Base-by-base conservation (phyloP, 2,797 vertebrate genomes). In the Psittacula echo region DNA sequence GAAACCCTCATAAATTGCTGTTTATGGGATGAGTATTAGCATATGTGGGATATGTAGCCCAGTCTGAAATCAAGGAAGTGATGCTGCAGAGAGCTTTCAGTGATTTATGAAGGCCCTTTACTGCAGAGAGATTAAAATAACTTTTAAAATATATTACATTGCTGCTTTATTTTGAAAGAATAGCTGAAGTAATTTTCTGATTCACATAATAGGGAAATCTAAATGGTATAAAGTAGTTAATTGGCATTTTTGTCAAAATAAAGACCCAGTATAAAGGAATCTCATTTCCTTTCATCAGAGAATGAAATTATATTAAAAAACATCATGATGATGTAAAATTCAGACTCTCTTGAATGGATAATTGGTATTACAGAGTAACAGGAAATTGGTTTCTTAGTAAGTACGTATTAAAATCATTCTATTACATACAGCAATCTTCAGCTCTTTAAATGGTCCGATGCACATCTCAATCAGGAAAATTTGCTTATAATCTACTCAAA, bases 171-270 rank as follows among this genome's bases (percentile, higher is more conserved):
- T 96, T 94, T 87, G 78, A 82, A 87, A 94, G 71, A 96, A 91
- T 73, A 91, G 80, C 77, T 81, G 61, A 76, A 91, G 42, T 74
- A 64, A 71, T 97, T 92, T 90, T 93, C 82, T 76, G 85, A 87
- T 95, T 66, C 78, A 70, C 67, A 70, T 87, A 93, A 96, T 68
- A 95, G 95, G 85, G 92, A 92, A 96, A 48, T 34, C 91, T 97
- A 97, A 98, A 94, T 93, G 97, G 95, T 96, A 95, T 96, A 93
- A 97, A 96, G 96, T 74, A 96, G 93, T 90, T 97, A 95, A 97
- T 97, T 97, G 97, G 94, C 94, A 93, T 97, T 96, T 97, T 97
- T 97, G 96, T 97, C 97, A 97, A 97, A 97, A 91, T 87, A 96
- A 97, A 97, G 94, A 93, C 77, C 68, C 76, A 44, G 51, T 72